These are phyloP conservation scores for Ichneumoninae sp. DNA, from an alignment of 2,888 invertebrate genomes.

Conservation along the genomic window DNA sequence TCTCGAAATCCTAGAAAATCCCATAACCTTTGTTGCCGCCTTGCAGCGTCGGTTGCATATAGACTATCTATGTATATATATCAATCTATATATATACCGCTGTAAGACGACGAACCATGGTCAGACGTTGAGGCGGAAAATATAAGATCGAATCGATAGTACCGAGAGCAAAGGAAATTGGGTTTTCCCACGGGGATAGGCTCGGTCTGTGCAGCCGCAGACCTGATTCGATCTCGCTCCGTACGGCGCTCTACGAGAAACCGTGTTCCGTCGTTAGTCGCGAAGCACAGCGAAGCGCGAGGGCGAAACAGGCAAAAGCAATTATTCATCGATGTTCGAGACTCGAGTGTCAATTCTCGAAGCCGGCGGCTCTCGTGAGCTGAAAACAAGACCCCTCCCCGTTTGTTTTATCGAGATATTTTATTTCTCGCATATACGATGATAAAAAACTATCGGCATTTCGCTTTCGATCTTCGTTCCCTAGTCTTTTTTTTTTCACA, in stretches of 20 bases:
- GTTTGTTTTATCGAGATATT: conserved; percentile 17
- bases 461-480: not conserved
- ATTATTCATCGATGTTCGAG: conserved; percentile 16
- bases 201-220: not conserved
- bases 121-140: conserved; percentile 28
- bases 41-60: not conserved
- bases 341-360: conserved; percentile 2
- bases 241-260: not conserved
- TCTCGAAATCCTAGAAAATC: conserved; percentile 33
- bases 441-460: not conserved
- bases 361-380: not conserved
- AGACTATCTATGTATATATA: too few species aligned
- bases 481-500: not conserved
- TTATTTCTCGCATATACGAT: not conserved
- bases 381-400: not conserved
- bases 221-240: not conserved
- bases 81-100: not conserved
- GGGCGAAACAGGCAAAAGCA: conserved; percentile 7
- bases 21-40: conserved; percentile 16
- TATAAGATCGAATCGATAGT: conserved; percentile 33
- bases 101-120: conserved; percentile 7
- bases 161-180: conserved; percentile 50
- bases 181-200: conserved; percentile 44
- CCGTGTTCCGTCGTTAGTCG: conserved; percentile 13
- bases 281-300: not conserved